Evolutionary conservation across 2,113 vertebrate genomes (phyloP), one percentile per base, ranked within the genome.

Genomic region (Illadopsis cleaveri): DNA sequence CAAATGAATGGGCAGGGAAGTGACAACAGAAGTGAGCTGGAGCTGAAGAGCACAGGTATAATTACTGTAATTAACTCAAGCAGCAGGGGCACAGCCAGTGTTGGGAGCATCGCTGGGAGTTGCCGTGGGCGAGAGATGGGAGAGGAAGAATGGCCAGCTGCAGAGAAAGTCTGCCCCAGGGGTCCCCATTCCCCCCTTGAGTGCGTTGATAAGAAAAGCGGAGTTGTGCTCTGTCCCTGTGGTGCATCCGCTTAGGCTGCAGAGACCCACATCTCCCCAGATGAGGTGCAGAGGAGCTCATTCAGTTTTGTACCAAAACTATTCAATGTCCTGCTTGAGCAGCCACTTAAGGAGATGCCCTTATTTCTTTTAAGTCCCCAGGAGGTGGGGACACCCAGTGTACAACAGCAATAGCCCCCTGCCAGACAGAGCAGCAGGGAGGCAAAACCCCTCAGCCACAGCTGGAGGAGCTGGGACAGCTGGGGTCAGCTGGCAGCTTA

Each of bases 21-120:
- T 68, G 97, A 97, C 97, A 98, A 98, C 97, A 98, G 96, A 98
- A 97, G 96, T 96, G 94, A 98, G 88, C 92, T 95, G 81, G 96
- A 98, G 95, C 96, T 86, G 47, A 96, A 97, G 96, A 97, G 96
- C 35, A 86, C 97, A 98, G 98, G 98, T 98, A 96, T 98, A 98
- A 98, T 98, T 97, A 98, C 98, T 97, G 97, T 98, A 98, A 98
- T 98, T 98, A 98, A 98, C 97, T 98, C 93, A 68, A 97, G 97
- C 97, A 98, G 97, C 97, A 96, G 97, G 98, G 98, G 97, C 97
- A 90, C 82, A 93, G 90, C 76, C 79, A 73, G 92, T 22, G 4
- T 51, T 61, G 51, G 94, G 88, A 90, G 89, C 76, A 77, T 95
- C 21, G 10, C 90, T 94, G 86, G 24, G 87, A 95, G 93, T 89